Percentiles rank a stretch among this genome's conserved stretches.
These are phyloP conservation scores for Lagodon rhomboides DNA, from an alignment of 2,797 vertebrate species.

Conservation along the genomic window DNA sequence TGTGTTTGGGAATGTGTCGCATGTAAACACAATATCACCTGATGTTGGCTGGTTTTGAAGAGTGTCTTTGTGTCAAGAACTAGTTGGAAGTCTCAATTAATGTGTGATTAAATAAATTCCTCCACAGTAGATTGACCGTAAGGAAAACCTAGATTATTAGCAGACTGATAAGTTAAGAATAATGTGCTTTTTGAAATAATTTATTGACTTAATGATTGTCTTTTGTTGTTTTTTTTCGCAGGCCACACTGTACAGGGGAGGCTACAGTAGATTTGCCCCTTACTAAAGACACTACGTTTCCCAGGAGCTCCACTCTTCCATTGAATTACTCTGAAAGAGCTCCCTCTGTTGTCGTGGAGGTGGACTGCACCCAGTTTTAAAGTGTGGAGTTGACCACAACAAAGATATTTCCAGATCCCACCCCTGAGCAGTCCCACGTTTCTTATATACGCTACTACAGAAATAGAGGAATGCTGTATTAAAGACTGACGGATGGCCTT, in stretches of 20 bases:
- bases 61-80: neutral
- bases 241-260: slow-evolving; percentile 99
- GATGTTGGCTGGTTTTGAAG: no score
- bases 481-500: slow-evolving; percentile 81
- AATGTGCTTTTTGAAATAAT: neutral
- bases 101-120: neutral
- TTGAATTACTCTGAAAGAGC: slow-evolving; percentile 79
- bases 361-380: slow-evolving; percentile 80
- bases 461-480: slow-evolving; percentile 85
- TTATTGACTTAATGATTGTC: slow-evolving; percentile 12
- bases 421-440: slow-evolving; percentile 75
- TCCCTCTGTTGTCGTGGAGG: slow-evolving; percentile 79
- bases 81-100: neutral
- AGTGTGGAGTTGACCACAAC: slow-evolving; percentile 67
- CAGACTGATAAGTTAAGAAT: neutral
- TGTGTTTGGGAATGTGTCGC: no score
- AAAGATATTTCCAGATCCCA: slow-evolving; percentile 79
- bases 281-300: slow-evolving; percentile 89
- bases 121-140: neutral
- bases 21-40: no score
- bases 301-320: slow-evolving; percentile 77
- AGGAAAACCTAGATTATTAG: neutral
- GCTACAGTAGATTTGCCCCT: slow-evolving; percentile 99
- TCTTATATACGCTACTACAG: slow-evolving; percentile 81
- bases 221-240: slow-evolving; percentile 74